A percentile compares a stretch with the other conserved stretches of the same genome.
Evolutionary conservation across 2,888 invertebrate genomes (phyloP).

Genomic region (Melangyna quadrimaculata): DNA sequence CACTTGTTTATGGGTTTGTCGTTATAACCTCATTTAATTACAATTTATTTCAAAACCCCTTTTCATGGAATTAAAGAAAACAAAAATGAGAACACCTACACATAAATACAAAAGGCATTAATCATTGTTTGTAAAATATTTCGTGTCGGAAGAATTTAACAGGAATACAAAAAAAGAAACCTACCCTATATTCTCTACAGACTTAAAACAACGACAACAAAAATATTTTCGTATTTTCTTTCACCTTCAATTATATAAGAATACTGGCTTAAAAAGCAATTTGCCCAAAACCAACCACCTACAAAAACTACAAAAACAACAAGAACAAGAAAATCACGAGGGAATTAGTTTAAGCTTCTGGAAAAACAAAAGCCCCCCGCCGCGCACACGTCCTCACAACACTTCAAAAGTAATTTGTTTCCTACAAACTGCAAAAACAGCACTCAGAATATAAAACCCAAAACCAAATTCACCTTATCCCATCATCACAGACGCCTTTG

Average conservation of each 20-base stretch:
- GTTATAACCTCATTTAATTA: no score
- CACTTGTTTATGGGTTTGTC: no score
- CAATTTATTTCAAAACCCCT: no score
- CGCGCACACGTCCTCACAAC: conserved; percentile 4
- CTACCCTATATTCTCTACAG: no score
- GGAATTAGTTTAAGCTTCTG: conserved; percentile 63
- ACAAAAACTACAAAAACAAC: neutral
- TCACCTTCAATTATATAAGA: conserved; percentile 17
- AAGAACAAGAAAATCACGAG: neutral
- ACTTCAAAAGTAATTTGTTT: conserved; percentile 71
- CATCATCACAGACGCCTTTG: neutral
- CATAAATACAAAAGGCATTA: conserved; percentile 42
- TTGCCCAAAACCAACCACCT: conserved; percentile 22
- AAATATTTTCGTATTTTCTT: neutral
- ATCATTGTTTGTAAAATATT: conserved; percentile 53
- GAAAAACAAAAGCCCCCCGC: conserved; percentile 39
- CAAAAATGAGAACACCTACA: no score
- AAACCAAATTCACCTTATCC: conserved; percentile 23
- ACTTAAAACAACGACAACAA: neutral
- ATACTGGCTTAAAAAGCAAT: conserved; percentile 66
- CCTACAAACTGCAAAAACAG: conserved; percentile 57
- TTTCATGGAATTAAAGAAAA: no score
- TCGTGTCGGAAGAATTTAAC: neutral
- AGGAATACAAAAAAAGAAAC: neutral
- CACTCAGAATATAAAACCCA: conserved; percentile 51